Base-by-base conservation (phyloP, 1,140 invertebrate genomes). In the Musca domestica region DNA sequence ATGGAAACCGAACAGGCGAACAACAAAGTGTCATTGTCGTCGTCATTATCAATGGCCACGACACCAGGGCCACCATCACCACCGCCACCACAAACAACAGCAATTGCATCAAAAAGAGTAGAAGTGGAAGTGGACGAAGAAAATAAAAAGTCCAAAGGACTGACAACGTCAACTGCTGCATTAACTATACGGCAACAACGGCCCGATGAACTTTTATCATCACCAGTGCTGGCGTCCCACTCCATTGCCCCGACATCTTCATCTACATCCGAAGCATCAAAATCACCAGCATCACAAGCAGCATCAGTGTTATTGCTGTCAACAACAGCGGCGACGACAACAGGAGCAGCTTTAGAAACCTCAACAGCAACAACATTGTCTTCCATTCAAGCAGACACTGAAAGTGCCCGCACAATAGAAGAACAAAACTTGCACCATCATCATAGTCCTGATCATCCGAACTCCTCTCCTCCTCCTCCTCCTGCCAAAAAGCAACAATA, bases 111-210 rank as follows among this genome's bases (percentile, higher is more conserved):
- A 20, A 17, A 19, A n/a, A n/a, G n/a, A n/a, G n/a, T n/a, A n/a
- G n/a, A n/a, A n/a, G n/a, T n/a, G n/a, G n/a, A n/a, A n/a, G n/a
- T n/a, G n/a, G n/a, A n/a, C n/a, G n/a, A n/a, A 41, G 34, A 41
- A 41, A 41, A 10, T 41, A 41, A 12, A 41, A 41, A 41, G 34
- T 41, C 34, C 34, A 41, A 41, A 41, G 34, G 12, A 9, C 5
- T 41, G 34, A 41, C 34, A 41, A 7, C 34, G 34, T 41, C 34
- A 41, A 10, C 34, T 41, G 34, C 10, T 41, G 34, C 6, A 54
- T 23, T 23, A 54, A 54, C 54, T 30, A n/a, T 30, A 27, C 54
- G 12, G 30, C 22, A 58, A 58, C 15, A 58, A 58, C 54, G n/a
- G 23, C 54, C 27, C 15, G 27, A 15, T 15, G 54, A 23, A 30